Evolutionary conservation across 2,888 invertebrate species (phyloP).

Genomic region (Hybos culiciformis): DNA sequence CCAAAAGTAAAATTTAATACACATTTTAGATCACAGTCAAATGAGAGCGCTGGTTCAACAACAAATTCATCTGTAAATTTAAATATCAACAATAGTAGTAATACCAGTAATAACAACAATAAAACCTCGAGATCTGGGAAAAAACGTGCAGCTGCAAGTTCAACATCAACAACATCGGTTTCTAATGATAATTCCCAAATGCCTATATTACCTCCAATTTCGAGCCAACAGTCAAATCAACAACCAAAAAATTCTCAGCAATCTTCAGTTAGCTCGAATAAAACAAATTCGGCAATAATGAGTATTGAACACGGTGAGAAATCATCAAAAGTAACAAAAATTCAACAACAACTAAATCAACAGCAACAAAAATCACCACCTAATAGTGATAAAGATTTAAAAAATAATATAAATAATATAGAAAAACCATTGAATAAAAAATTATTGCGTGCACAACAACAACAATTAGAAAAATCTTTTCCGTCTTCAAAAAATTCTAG

Average conservation of each 20-base stretch:
- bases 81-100: not conserved
- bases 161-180: not conserved
- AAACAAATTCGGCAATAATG: too few relatives aligned
- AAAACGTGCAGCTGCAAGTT: constrained; percentile 27
- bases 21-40: constrained; percentile 18
- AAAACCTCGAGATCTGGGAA: constrained; percentile 28
- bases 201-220: not conserved
- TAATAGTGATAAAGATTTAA: constrained; percentile 10
- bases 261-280: too few relatives aligned
- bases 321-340: constrained; percentile 4
- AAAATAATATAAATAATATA: constrained; percentile 16
- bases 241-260: not conserved
- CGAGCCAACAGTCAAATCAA: not conserved
- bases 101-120: not conserved
- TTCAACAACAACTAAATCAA: constrained; percentile 12
- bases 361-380: constrained; percentile 1
- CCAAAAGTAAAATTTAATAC: not conserved
- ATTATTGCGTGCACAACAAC: constrained; percentile 32
- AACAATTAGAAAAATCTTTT: constrained; percentile 21
- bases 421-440: constrained; percentile 31
- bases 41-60: not conserved
- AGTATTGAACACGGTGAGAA: too few relatives aligned
- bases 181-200: not conserved
- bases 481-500: constrained; percentile 10
- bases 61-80: not conserved